These are phyloP conservation scores for Platyrinchus mystaceus DNA, from an alignment of 2,797 vertebrate genomes.

Conservation along the genomic window DNA sequence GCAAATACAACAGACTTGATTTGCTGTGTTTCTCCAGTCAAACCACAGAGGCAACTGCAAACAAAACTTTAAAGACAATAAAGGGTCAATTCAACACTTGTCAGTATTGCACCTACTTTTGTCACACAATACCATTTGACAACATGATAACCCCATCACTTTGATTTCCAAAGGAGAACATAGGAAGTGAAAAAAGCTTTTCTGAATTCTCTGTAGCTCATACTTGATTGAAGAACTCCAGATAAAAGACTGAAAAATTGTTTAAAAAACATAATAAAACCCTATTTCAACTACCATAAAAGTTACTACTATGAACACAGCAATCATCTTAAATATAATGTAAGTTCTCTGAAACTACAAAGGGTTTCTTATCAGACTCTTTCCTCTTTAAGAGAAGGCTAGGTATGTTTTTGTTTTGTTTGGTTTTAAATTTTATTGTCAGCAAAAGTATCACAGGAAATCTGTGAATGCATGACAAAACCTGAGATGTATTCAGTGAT, in stretches of 20 bases:
- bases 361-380: neutral
- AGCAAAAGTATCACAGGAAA: constrained; percentile 53
- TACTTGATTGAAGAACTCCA: constrained; percentile 43
- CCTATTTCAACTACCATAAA: constrained; percentile 23
- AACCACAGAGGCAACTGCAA: neutral
- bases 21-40: neutral
- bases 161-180: constrained; percentile 40
- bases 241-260: constrained; percentile 26
- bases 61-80: neutral
- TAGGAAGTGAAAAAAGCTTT: constrained; percentile 18
- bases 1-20: neutral
- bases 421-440: constrained; percentile 22
- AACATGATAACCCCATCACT: constrained; percentile 4
- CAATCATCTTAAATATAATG: neutral
- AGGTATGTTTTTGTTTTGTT: constrained; percentile 16
- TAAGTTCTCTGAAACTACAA: neutral
- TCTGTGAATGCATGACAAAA: constrained; percentile 17
- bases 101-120: constrained; percentile 1
- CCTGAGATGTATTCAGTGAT: constrained; percentile 32
- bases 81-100: neutral
- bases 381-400: constrained; percentile 11
- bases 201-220: constrained; percentile 37
- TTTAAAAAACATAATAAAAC: constrained; percentile 43
- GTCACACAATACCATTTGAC: neutral
- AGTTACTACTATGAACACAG: neutral